A percentile compares a stretch with the other conserved stretches of the same genome.
Conservation (phyloP, 2,113 vertebrate genomes). For the Sturnira hondurensis region DNA sequence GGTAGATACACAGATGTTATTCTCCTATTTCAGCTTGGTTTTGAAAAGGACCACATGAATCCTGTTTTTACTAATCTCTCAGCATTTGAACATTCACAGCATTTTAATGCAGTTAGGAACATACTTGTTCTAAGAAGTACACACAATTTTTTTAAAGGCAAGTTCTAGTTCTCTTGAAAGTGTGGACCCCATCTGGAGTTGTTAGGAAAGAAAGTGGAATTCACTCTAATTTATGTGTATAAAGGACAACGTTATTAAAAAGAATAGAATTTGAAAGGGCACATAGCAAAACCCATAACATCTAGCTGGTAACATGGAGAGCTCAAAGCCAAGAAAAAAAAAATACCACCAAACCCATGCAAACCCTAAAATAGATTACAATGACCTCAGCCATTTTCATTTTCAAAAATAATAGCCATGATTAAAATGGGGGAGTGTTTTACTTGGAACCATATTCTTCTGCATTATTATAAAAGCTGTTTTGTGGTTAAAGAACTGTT, state of each 20-base stretch:
- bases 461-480: conserved; percentile 60
- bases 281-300: conserved; percentile 60
- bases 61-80: conserved; percentile 17
- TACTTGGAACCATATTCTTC: conserved; percentile 49
- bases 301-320: conserved; percentile 62
- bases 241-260: conserved; percentile 43
- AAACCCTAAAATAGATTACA: conserved; percentile 76
- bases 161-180: conserved; percentile 47
- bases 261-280: conserved; percentile 64
- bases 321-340: conserved; percentile 65
- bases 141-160: background rate
- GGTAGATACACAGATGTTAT: background rate
- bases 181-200: conserved; percentile 52
- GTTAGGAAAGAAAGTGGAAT: conserved; percentile 63
- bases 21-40: conserved; percentile 29
- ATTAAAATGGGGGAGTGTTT: conserved; percentile 70
- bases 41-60: conserved; percentile 11
- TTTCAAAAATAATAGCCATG: conserved; percentile 73
- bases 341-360: conserved; percentile 62
- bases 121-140: conserved; percentile 38
- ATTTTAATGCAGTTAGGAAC: conserved; percentile 44
- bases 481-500: conserved; percentile 68
- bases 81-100: background rate
- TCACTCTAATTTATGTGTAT: conserved; percentile 65
- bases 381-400: conserved; percentile 74